Evolutionary conservation across 2,113 vertebrate species (phyloP).

Genomic region (Callipepla californica): DNA sequence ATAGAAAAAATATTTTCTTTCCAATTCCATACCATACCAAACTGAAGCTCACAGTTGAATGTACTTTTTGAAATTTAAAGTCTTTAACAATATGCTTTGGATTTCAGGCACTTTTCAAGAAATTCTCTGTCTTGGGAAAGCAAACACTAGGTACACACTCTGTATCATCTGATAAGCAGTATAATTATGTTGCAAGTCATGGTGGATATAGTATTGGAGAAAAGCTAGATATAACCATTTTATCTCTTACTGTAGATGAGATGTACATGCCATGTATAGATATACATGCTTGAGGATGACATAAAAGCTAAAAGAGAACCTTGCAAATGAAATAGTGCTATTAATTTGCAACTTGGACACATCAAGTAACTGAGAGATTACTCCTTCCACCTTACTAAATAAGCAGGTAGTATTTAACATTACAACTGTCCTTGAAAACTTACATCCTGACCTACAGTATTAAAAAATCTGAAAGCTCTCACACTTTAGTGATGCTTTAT

Average conservation of each 20-base stretch:
- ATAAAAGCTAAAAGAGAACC: not conserved
- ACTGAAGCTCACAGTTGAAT: not conserved
- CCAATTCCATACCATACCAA: not conserved
- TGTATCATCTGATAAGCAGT: not conserved
- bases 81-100: not conserved
- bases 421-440: not conserved
- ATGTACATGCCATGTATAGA: not conserved
- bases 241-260: not conserved
- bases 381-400: not conserved
- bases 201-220: not conserved
- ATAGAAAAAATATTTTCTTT: not conserved
- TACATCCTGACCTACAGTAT: not conserved
- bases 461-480: not conserved
- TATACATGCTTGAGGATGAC: not conserved
- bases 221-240: not conserved
- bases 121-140: not conserved
- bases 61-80: not conserved
- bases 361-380: not conserved
- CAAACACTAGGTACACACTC: not conserved
- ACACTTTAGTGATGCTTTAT: not conserved
- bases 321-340: not conserved
- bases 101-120: not conserved
- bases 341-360: not conserved
- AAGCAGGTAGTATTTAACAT: constrained; percentile 1
- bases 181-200: not conserved